phyloP scores from a whole-genome alignment of 2,888 invertebrate genomes.

The Polyommatus icarus region DNA sequence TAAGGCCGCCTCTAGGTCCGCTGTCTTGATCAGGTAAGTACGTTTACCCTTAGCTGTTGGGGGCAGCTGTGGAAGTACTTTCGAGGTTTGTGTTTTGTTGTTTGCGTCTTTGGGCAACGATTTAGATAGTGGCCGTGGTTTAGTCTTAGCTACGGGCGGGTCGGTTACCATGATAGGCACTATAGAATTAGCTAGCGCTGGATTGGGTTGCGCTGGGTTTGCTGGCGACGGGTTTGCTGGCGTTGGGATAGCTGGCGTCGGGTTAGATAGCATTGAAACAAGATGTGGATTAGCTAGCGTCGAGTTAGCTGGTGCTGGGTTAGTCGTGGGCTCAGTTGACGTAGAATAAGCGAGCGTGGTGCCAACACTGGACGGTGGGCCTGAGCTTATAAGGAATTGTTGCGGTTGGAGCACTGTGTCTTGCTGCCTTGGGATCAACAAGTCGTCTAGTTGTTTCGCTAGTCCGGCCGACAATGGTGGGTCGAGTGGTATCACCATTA shows the following conservation, averaged over 20 bases:
- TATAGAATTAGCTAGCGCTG: not conserved
- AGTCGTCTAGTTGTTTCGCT: not conserved
- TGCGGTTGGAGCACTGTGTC: not conserved
- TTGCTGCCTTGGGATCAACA: not conserved
- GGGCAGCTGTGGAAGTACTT: not conserved
- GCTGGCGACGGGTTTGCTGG: not conserved
- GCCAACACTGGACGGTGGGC: not conserved
- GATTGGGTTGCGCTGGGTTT: not conserved
- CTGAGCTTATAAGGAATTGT: not conserved
- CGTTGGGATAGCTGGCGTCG: not conserved
- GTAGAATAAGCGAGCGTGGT: not conserved
- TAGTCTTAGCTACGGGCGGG: too few species aligned
- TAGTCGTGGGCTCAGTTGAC: not conserved
- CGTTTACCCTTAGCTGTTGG: not conserved
- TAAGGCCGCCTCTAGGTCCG: not conserved
- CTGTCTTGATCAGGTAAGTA: not conserved
- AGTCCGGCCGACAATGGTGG: not conserved
- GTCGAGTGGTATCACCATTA: slow-evolving; percentile 33
- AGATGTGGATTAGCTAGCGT: not conserved
- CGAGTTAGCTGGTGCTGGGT: not conserved
- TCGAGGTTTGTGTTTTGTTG: not conserved
- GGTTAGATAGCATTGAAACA: not conserved
- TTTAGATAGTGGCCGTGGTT: too few species aligned
- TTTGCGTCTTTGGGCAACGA: not conserved
- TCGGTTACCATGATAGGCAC: not conserved